These are phyloP conservation scores for Anoplophora glabripennis DNA, from an alignment of 1,140 invertebrate species.

Conservation along the genomic window DNA sequence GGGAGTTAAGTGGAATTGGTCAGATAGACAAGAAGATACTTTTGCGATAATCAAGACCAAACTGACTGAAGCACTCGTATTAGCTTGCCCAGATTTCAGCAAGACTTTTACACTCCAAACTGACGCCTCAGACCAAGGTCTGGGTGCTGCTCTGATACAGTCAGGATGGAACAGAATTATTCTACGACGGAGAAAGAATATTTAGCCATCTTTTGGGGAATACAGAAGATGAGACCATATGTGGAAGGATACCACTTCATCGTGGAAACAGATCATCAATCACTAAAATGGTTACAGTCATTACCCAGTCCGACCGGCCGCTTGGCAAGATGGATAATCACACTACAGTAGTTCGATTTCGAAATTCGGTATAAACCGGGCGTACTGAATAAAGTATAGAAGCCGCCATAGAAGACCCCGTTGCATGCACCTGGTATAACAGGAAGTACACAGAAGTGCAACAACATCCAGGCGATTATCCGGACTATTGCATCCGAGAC, in stretches of 20 bases:
- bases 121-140: constrained; percentile 2
- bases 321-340: constrained; percentile 50
- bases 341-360: constrained; percentile 44
- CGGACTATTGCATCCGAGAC: constrained; percentile 15
- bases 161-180: constrained; percentile 45
- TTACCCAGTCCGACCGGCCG: constrained; percentile 48
- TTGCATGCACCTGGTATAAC: constrained; percentile 10
- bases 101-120: background rate
- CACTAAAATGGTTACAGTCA: constrained; percentile 49
- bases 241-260: constrained; percentile 48
- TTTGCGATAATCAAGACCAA: background rate
- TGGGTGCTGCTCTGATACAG: constrained; percentile 1
- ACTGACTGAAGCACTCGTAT: background rate
- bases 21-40: background rate
- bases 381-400: constrained; percentile 39
- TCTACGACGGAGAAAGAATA: constrained; percentile 50
- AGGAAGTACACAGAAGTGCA: constrained; percentile 2
- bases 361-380: constrained; percentile 45
- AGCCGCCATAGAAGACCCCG: constrained; percentile 29
- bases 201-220: too few species aligned
- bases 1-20: too few species aligned
- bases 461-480: background rate
- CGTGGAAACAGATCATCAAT: constrained; percentile 51
- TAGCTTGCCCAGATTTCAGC: background rate
- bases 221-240: constrained; percentile 49